phyloP scores from a whole-genome alignment of 2,113 vertebrate species.

The Pristiophorus japonicus region DNA sequence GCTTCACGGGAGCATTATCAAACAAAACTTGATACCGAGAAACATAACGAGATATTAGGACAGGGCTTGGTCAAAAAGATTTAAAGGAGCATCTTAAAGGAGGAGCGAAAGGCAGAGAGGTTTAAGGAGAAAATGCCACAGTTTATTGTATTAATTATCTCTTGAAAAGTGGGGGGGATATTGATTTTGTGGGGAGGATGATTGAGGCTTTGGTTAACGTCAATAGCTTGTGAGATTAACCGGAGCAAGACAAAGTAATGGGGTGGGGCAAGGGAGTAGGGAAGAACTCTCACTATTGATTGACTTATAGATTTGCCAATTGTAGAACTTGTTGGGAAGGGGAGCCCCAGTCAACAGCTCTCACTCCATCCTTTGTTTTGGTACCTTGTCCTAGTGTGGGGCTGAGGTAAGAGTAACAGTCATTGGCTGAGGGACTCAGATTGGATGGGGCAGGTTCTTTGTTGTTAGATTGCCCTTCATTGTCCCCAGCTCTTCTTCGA shows the following conservation, averaged over 20 bases:
- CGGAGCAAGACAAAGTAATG: not conserved
- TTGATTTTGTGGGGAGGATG: not conserved
- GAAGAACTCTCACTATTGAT: too few relatives aligned
- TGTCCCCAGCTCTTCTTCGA: not conserved
- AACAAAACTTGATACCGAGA: too few relatives aligned
- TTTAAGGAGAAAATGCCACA: too few relatives aligned
- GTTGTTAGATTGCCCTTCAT: not conserved
- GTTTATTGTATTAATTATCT: not conserved
- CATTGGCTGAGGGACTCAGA: not conserved
- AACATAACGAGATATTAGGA: too few relatives aligned
- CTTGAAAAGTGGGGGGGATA: not conserved
- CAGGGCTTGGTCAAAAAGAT: too few relatives aligned
- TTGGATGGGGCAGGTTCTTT: not conserved
- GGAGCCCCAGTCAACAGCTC: not conserved
- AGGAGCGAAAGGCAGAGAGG: too few relatives aligned
- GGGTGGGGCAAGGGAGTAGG: too few relatives aligned
- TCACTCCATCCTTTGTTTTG: not conserved
- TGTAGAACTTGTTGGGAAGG: not conserved
- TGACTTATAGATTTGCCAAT: too few relatives aligned
- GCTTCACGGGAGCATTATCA: too few relatives aligned
- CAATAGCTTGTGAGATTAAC: not conserved
- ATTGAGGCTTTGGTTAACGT: not conserved
- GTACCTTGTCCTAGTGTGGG: not conserved
- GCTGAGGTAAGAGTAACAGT: not conserved
- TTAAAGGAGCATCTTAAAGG: too few relatives aligned